Evolutionary conservation across 2,113 vertebrate genomes (phyloP), one percentile per base, ranked within the genome.

Genomic region (Prolemur simus): DNA sequence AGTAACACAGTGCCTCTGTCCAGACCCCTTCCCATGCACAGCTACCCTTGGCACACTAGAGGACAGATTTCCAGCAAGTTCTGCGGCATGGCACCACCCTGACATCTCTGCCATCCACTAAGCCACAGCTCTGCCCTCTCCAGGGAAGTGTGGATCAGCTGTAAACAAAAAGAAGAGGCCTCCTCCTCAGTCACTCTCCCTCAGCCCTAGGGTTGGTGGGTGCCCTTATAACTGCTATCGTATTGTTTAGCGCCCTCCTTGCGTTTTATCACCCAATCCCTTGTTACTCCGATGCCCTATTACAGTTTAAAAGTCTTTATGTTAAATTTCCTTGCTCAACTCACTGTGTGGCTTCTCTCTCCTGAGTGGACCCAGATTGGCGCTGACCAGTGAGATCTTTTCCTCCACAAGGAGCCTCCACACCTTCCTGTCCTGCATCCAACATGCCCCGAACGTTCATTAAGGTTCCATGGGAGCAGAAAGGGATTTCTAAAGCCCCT

Each of bases 1-100:
- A 49, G 21, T n/a, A 47, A 20, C 3, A 39, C 54, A 87, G 2
- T 15, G 15, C 27, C 37, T 52, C 63, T 76, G 73, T 42, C 45
- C 47, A 81, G 66, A 85, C 0, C 5, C 32, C 52, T n/a, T 54
- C 12, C 21, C 8, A 0, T 13, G 25, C 73, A 47, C 4, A 49
- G 21, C 42, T 76, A 29, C 71, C 77, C 49, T 56, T 25, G 39
- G 64, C 15, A 37, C 17, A 39, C 6, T 3, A 32, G 37, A n/a
- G 82, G 27, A 21, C 8, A 66, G 77, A 80, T 34, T 91, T 91
- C 91, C 66, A 69, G 54, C 3, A 74, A 58, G 29, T 68, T 87
- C 68, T 68, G 34, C 20, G 34, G 6, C 32, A 39, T 7, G 7
- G 42, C 9, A 15, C 27, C 56, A 42, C 37, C 73, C 85, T 39